Percentiles rank a stretch among this genome's conserved stretches.
phyloP scores from a whole-genome alignment of 1,140 invertebrate genomes.

The Nasonia longicornis region DNA sequence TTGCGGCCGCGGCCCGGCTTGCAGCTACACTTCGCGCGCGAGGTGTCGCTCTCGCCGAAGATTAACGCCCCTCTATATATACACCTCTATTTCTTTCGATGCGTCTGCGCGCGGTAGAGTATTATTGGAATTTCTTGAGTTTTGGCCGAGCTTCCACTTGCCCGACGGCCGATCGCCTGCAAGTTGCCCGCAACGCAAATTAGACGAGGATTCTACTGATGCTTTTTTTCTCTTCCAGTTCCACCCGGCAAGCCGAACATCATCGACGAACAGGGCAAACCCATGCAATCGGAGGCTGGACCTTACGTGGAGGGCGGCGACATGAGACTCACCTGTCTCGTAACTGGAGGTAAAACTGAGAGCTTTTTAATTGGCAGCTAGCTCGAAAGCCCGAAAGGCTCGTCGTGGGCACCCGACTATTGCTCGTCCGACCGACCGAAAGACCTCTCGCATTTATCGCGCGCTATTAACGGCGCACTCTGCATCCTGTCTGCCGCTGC shows the following conservation, averaged over 20 bases:
- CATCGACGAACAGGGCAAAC: conserved; percentile 81
- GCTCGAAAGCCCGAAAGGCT: not conserved
- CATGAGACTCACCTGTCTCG: conserved; percentile 85
- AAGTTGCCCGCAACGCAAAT: too few relatives aligned
- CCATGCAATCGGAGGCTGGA: conserved; percentile 79
- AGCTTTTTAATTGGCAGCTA: too few relatives aligned
- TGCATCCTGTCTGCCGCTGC: not conserved
- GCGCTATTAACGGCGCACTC: too few relatives aligned
- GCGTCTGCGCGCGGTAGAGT: not conserved
- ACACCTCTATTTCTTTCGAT: conserved; percentile 16
- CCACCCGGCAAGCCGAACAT: conserved; percentile 85
- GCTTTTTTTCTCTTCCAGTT: conserved; percentile 72
- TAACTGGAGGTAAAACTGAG: conserved; percentile 80
- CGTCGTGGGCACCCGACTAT: conserved; percentile 29
- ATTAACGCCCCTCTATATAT: conserved; percentile 2
- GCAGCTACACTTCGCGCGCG: not conserved
- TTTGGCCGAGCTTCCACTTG: not conserved
- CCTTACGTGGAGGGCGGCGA: conserved; percentile 87
- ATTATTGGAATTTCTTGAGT: not conserved
- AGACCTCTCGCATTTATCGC: conserved; percentile 23
- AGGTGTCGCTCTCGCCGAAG: not conserved
- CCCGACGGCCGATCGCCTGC: too few relatives aligned
- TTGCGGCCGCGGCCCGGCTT: not conserved
- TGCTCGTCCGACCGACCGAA: not conserved
- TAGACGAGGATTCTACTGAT: not conserved